Conservation (phyloP, 1,140 invertebrate genomes). For the Drosophila watanabei region DNA sequence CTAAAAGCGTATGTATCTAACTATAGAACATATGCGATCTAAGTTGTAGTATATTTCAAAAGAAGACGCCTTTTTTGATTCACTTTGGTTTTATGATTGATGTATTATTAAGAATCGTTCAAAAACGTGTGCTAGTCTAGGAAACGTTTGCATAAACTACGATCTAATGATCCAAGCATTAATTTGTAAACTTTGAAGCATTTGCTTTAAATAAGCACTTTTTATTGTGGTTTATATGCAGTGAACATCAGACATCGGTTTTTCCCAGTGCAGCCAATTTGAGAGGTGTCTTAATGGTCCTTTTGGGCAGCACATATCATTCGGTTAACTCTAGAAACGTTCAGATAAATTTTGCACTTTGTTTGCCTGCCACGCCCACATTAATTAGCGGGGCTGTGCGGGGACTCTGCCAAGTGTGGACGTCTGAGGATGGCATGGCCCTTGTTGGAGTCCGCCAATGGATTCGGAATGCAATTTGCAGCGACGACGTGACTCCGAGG, state of each 20-base stretch:
- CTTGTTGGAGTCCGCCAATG: constrained; percentile 29
- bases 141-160: background rate
- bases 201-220: background rate
- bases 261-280: constrained; percentile 28
- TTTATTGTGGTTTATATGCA: too few relatives aligned
- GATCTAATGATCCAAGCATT: background rate
- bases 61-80: too few relatives aligned
- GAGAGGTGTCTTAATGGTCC: constrained; percentile 38
- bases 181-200: background rate
- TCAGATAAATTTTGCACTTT: constrained; percentile 59
- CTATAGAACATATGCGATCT: too few relatives aligned
- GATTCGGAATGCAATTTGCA: constrained; percentile 52
- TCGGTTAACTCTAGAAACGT: constrained; percentile 33
- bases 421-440: constrained; percentile 10
- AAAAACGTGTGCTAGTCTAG: background rate
- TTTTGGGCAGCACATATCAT: constrained; percentile 39
- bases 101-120: background rate
- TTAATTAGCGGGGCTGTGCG: constrained; percentile 53
- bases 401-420: constrained; percentile 6
- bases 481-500: constrained; percentile 44
- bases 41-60: too few relatives aligned
- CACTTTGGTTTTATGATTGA: background rate
- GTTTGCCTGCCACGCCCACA: constrained; percentile 58
- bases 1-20: too few relatives aligned
- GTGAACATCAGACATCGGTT: background rate